Evolutionary conservation across 64 coral and sea anemone species (phyloP).

Genomic region (Montipora sp.): DNA sequence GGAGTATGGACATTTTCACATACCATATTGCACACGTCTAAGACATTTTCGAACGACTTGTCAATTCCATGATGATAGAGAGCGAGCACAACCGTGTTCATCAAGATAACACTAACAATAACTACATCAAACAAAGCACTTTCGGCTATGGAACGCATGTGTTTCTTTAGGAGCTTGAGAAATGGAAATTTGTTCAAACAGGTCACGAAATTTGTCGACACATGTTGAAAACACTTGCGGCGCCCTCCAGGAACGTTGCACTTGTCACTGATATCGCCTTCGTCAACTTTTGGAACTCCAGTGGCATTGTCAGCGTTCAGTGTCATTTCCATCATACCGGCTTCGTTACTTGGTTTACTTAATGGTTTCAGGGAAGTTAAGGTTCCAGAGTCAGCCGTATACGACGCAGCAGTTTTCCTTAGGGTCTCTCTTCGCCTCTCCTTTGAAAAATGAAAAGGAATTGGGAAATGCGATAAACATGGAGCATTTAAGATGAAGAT

Average conservation of each 20-base stretch:
- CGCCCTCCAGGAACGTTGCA: neutral
- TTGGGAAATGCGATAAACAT: no score
- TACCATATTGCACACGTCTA: conserved; percentile 77
- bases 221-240: neutral
- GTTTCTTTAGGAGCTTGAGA: conserved; percentile 24
- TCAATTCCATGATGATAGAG: conserved; percentile 85
- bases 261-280: neutral
- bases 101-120: conserved; percentile 74
- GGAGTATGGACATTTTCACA: neutral
- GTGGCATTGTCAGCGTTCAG: conserved; percentile 18
- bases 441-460: conserved; percentile 21
- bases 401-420: conserved; percentile 72
- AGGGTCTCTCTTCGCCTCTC: conserved; percentile 49
- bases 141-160: conserved; percentile 55
- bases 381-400: conserved; percentile 64
- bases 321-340: conserved; percentile 43
- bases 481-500: no score
- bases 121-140: conserved; percentile 74
- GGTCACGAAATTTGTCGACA: neutral
- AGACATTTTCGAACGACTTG: conserved; percentile 38
- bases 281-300: conserved; percentile 27
- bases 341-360: conserved; percentile 47
- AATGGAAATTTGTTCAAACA: conserved; percentile 42
- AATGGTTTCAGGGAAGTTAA: conserved; percentile 61
- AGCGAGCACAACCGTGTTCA: conserved; percentile 83